Evolutionary conservation across 2,888 invertebrate genomes (phyloP), one percentile per base, ranked within the genome.

Genomic region (Cybosia mesomella): DNA sequence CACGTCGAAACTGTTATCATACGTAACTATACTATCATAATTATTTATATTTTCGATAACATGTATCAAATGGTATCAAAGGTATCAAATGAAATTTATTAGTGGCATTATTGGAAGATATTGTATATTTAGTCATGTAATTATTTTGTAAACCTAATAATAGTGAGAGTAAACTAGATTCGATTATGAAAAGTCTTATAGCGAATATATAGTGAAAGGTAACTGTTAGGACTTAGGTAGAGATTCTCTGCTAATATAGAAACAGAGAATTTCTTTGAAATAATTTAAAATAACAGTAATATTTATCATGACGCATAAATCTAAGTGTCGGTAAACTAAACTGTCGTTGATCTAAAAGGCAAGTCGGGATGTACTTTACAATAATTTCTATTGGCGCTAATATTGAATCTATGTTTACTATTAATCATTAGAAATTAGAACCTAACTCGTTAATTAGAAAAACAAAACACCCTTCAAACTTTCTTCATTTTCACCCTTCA

Each of bases 51-150:
- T 66, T 63, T 54, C 10, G 67, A 76, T 67, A 76, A 36, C 32
- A 32, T 66, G 34, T 43, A 13, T 28, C 59, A n/a, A 21, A 49
- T 39, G 64, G 69, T 74, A 67, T 54, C 66, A 21, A 9, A 18
- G 32, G 10, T 28, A 58, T 71, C 64, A 58, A 24, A 57, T 32
- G 3, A 67, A 58, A 73, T 74, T 65, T 72, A 76, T 74, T 60
- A 43, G 10, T 60, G 66, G 69, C 58, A 66, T 77, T 71, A 67
- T n/a, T 13, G 34, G 34, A 10, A 39, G 34, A 49, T 71, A 34
- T 58, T 61, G 63, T 18, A 24, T 58, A 4, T 21, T 60, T 34
- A 22, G 49, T 58, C 49, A 18, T 57, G 18, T n/a, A 21, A 21
- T n/a, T 34, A 9, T 58, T 58, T 34, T n/a, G n/a, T 18, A 5